Conservation (phyloP, 2,797 vertebrate species). For the Sebastes matsubarae region DNA sequence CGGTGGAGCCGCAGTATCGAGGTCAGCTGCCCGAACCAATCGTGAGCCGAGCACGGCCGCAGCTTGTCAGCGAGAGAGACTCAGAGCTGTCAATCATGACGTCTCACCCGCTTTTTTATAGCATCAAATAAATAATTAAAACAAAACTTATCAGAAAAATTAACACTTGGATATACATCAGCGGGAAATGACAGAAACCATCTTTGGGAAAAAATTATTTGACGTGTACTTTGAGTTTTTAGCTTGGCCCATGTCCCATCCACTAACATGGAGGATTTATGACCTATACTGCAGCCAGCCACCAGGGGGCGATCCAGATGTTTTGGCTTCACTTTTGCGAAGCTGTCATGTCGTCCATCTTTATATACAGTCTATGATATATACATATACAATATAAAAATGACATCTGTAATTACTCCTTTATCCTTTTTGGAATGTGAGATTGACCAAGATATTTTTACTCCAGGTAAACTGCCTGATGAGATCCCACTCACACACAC, state of each 20-base stretch:
- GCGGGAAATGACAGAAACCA: too few relatives aligned
- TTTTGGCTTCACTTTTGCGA: not conserved
- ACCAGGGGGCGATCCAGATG: not conserved
- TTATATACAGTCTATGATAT: not conserved
- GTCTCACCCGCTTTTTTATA: fast-evolving
- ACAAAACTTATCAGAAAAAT: too few relatives aligned
- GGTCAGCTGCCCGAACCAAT: too few relatives aligned
- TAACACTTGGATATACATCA: too few relatives aligned
- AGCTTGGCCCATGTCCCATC: not conserved
- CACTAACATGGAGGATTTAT: not conserved
- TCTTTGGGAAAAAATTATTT: too few relatives aligned
- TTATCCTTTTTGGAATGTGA: not conserved
- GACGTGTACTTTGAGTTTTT: not conserved
- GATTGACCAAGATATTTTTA: not conserved
- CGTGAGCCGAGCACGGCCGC: too few relatives aligned
- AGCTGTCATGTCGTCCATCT: fast-evolving
- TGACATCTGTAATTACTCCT: not conserved
- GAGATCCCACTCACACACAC: not conserved
- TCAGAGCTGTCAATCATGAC: too few relatives aligned
- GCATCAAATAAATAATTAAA: too few relatives aligned
- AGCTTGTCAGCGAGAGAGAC: too few relatives aligned
- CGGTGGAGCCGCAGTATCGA: too few relatives aligned
- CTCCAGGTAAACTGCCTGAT: not conserved
- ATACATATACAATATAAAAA: not conserved
- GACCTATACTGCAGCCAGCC: not conserved